Conservation (phyloP, 2,888 invertebrate genomes). For the Harmothoe impar region DNA sequence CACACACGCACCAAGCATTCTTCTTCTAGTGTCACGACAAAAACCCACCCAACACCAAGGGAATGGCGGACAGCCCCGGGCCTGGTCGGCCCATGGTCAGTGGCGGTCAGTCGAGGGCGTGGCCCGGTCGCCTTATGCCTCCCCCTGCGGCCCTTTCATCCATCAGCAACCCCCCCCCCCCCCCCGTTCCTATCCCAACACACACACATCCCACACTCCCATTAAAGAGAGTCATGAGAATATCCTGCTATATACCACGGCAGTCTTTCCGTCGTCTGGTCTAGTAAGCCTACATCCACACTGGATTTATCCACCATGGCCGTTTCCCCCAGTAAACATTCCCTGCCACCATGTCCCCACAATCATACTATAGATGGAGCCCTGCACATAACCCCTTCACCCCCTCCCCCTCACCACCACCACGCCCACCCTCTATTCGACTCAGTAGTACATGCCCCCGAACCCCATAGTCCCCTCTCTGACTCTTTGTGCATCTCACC, state of each 20-base stretch:
- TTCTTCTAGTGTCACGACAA: not conserved
- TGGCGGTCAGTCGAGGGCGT: not conserved
- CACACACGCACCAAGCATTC: not conserved
- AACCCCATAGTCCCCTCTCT: not conserved
- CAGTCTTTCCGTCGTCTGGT: too few species aligned
- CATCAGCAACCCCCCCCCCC: not conserved
- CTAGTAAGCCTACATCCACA: too few species aligned
- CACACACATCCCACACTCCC: not conserved
- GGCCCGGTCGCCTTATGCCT: not conserved
- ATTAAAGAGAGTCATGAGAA: too few species aligned
- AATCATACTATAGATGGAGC: too few species aligned
- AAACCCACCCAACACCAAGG: not conserved
- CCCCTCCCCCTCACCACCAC: too few species aligned
- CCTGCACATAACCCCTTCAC: too few species aligned
- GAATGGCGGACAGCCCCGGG: not conserved
- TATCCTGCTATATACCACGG: too few species aligned
- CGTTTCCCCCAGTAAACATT: too few species aligned
- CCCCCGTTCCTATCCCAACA: not conserved
- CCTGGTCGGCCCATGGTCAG: not conserved
- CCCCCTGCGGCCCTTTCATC: constrained; percentile 25
- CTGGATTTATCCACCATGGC: too few species aligned
- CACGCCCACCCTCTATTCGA: too few species aligned
- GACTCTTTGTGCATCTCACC: not conserved
- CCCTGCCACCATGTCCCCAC: too few species aligned
- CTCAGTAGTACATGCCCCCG: too few species aligned